phyloP scores from a whole-genome alignment of 2,113 vertebrate species.

The Collichthys lucidus region DNA sequence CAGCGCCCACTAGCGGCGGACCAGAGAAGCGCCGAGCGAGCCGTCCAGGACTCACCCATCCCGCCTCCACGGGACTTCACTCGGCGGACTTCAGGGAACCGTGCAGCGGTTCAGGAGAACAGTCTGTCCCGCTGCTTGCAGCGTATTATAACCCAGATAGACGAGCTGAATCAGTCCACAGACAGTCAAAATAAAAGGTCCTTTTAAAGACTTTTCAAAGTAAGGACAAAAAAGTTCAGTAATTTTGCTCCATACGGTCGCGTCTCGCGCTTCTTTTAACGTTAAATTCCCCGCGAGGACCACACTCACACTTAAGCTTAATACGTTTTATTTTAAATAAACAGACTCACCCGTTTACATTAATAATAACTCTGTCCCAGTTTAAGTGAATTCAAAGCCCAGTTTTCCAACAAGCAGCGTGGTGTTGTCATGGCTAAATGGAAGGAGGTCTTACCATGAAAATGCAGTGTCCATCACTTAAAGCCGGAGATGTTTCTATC shows the following conservation, averaged over 20 bases:
- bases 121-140: neutral
- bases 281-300: neutral
- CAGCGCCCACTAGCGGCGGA: conserved; percentile 37
- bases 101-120: neutral
- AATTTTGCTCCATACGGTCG: neutral
- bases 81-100: neutral
- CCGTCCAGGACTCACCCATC: conserved; percentile 11
- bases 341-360: neutral
- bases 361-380: neutral
- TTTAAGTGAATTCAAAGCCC: neutral
- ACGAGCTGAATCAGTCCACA: neutral
- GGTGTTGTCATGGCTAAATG: neutral
- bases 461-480: conserved; percentile 19
- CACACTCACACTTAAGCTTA: too few species aligned
- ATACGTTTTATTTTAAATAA: neutral
- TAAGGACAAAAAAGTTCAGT: neutral
- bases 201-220: neutral
- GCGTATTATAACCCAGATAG: neutral
- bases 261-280: neutral
- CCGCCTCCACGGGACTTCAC: conserved; percentile 10
- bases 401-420: neutral
- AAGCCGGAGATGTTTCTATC: neutral
- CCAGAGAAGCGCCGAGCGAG: neutral
- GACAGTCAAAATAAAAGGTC: neutral
- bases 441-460: conserved; percentile 30